Percentiles rank a stretch among this genome's conserved stretches.
Conservation (phyloP, 2,888 invertebrate genomes). For the Spicauda simplicius region DNA sequence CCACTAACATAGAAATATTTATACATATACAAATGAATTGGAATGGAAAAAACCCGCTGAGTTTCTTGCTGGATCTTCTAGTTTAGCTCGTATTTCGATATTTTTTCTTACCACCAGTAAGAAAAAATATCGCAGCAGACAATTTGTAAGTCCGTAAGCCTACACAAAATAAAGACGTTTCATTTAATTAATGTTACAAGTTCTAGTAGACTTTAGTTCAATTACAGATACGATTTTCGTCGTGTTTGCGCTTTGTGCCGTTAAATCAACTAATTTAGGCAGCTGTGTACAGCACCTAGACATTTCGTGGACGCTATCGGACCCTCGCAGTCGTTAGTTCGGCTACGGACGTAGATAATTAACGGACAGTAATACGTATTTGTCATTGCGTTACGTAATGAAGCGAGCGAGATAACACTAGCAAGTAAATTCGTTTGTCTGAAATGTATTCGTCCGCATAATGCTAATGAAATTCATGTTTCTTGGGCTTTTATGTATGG, state of each 20-base stretch:
- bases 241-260: neutral
- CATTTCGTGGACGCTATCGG: constrained; percentile 5
- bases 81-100: too few relatives aligned
- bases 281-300: neutral
- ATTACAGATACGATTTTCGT: neutral
- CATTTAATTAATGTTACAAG: too few relatives aligned
- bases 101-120: too few relatives aligned
- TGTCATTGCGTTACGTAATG: constrained; percentile 22
- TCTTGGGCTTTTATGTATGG: too few relatives aligned
- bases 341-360: constrained; percentile 14
- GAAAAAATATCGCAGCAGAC: too few relatives aligned
- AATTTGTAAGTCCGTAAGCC: too few relatives aligned
- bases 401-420: constrained; percentile 19
- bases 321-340: constrained; percentile 12
- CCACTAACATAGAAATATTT: too few relatives aligned
- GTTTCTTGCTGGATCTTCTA: too few relatives aligned
- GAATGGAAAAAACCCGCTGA: too few relatives aligned
- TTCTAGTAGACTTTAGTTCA: neutral
- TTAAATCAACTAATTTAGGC: neutral
- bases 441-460: neutral
- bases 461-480: too few relatives aligned
- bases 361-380: constrained; percentile 12
- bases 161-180: too few relatives aligned
- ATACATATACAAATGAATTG: too few relatives aligned
- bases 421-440: constrained; percentile 5